Evolutionary conservation across 1,140 invertebrate species (phyloP), one percentile per base, ranked within the genome.

Genomic region (Heterodera schachtii): DNA sequence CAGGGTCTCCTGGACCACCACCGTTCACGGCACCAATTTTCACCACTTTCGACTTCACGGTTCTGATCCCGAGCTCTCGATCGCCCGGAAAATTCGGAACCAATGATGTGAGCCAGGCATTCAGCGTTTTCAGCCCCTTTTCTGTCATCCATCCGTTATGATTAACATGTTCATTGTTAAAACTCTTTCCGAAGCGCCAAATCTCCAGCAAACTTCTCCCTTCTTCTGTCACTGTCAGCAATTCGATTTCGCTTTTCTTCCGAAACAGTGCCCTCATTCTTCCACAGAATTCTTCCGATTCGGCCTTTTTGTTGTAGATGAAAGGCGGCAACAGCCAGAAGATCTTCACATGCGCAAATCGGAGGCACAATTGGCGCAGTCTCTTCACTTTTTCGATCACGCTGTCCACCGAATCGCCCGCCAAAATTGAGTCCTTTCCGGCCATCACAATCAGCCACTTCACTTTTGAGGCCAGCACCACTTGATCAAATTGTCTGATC

Each of bases 1-100:
- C 21, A 31, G n/a, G 73, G 73, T 75, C 73, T 19, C 73, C 73
- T 75, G 60, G 73, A 75, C 73, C 73, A 6, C 73, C 47, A 9
- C 73, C 73, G 6, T 43, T 44, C 41, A 9, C 9, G 4, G 47
- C 47, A 49, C 9, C 9, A 49, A 9, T 9, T 9, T 49, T 9
- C 4, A 6, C 9, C 47, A 4, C 47, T 46, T 46, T 46, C 9
- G 73, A 75, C 9, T 41, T 44, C 2, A 75, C 43, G 0, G 21
- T 46, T 9, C 73, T n/a, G 13, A 75, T 60, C 9, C 73, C 73
- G 21, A 75, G 73, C 31, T 75, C 73, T 0, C 60, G 6, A 9
- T 75, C 73, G 0, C 73, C 73, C 43, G 73, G 73, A 11, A 75
- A 75, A 11, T 13, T 3, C 3, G 73, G 43, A 2, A 75, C 73